Conservation (phyloP, 2,888 invertebrate species). For the Thelaira solivaga region DNA sequence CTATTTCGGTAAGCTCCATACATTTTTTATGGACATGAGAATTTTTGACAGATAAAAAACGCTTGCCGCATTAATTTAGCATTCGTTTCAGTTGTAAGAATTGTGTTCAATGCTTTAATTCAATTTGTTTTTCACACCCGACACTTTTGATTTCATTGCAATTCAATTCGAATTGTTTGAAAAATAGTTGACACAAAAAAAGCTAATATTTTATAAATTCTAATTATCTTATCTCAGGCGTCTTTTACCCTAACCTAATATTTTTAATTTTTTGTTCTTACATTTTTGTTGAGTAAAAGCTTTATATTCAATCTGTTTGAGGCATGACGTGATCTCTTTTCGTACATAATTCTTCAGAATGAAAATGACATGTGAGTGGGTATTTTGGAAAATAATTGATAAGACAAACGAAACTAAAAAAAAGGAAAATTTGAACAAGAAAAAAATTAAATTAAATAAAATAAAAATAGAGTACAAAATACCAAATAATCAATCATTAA, state of each 20-base stretch:
- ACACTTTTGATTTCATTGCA: too few species aligned
- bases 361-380: conserved; percentile 55
- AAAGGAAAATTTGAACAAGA: background rate
- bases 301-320: conserved; percentile 43
- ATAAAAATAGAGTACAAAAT: background rate
- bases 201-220: too few species aligned
- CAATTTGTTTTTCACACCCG: too few species aligned
- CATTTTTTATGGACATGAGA: too few species aligned
- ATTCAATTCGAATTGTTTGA: too few species aligned
- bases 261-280: conserved; percentile 6
- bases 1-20: too few species aligned
- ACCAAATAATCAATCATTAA: background rate
- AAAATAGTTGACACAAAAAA: too few species aligned
- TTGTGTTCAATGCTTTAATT: too few species aligned
- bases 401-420: background rate
- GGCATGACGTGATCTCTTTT: conserved; percentile 43
- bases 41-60: too few species aligned
- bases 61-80: too few species aligned
- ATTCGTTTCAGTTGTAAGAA: too few species aligned
- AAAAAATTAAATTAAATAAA: background rate
- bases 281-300: conserved; percentile 23
- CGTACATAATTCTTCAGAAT: conserved; percentile 20
- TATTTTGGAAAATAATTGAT: conserved; percentile 37
- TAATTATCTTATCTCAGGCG: too few species aligned
- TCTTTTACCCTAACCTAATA: conserved; percentile 21